phyloP scores from a whole-genome alignment of 2,797 vertebrate species.

The Melanotaenia pygmaea region DNA sequence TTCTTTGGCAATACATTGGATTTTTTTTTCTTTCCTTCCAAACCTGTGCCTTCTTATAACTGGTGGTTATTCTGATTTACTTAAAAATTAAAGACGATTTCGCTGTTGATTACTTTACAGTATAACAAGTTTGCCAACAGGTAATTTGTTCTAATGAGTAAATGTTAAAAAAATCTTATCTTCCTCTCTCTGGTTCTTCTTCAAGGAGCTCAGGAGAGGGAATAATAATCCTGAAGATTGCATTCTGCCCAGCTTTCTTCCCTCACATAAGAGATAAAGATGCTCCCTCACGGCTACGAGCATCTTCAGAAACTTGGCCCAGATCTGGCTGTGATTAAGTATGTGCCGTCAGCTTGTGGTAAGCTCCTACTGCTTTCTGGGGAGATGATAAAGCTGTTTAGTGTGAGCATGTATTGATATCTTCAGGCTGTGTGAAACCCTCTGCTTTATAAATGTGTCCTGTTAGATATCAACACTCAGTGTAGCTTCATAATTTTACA shows the following conservation, averaged over 20 bases:
- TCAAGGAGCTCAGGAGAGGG: background rate
- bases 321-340: constrained; percentile 51
- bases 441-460: constrained; percentile 17
- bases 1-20: no score
- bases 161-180: background rate
- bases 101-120: no score
- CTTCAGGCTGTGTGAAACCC: constrained; percentile 35
- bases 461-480: constrained; percentile 25
- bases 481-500: background rate
- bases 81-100: no score
- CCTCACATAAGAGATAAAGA: constrained; percentile 30
- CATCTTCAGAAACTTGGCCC: constrained; percentile 48
- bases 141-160: background rate
- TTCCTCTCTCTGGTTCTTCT: background rate
- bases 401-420: constrained; percentile 31
- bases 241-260: constrained; percentile 6
- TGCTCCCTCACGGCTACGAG: constrained; percentile 26
- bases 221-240: constrained; percentile 17
- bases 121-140: background rate
- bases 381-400: constrained; percentile 45
- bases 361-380: constrained; percentile 25
- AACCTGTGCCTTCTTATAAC: no score
- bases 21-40: no score
- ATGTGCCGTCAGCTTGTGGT: constrained; percentile 31
- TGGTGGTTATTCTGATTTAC: no score